Conservation (phyloP, 2,888 invertebrate species). For the Drosophila paracracens region DNA sequence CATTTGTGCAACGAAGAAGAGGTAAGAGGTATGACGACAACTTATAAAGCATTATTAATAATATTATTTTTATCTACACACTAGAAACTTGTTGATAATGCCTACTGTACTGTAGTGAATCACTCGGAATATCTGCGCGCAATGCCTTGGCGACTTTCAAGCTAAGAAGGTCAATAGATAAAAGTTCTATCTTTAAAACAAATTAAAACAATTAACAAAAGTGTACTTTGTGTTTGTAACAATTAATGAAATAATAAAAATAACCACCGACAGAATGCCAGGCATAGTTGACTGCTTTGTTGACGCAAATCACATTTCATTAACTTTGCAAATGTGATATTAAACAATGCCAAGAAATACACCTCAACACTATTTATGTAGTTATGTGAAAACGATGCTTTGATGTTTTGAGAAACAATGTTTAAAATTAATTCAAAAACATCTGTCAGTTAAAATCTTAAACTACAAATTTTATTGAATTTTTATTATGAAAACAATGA, state of each 20-base stretch:
- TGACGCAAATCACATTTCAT: neutral
- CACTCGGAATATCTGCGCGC: slow-evolving; percentile 7
- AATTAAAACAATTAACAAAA: neutral
- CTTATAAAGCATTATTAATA: neutral
- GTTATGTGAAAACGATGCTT: too few species aligned
- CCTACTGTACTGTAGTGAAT: slow-evolving; percentile 27
- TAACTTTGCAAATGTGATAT: too few species aligned
- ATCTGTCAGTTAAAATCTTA: too few species aligned
- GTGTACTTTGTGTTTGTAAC: neutral
- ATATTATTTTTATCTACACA: neutral
- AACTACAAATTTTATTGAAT: too few species aligned
- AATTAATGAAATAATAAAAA: neutral
- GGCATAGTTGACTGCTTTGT: neutral
- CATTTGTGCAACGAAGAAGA: slow-evolving; percentile 26
- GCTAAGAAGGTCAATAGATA: neutral
- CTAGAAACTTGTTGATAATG: slow-evolving; percentile 30
- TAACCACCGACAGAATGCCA: neutral
- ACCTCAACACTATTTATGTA: too few species aligned
- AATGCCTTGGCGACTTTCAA: slow-evolving; percentile 26
- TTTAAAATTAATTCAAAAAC: too few species aligned
- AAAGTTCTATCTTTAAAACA: neutral
- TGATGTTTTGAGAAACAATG: too few species aligned
- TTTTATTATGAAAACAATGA: too few species aligned
- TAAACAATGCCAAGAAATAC: too few species aligned
- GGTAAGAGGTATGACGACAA: slow-evolving; percentile 19